Evolutionary conservation across 2,113 vertebrate species (phyloP), one percentile per base, ranked within the genome.

Genomic region (Otis tarda): DNA sequence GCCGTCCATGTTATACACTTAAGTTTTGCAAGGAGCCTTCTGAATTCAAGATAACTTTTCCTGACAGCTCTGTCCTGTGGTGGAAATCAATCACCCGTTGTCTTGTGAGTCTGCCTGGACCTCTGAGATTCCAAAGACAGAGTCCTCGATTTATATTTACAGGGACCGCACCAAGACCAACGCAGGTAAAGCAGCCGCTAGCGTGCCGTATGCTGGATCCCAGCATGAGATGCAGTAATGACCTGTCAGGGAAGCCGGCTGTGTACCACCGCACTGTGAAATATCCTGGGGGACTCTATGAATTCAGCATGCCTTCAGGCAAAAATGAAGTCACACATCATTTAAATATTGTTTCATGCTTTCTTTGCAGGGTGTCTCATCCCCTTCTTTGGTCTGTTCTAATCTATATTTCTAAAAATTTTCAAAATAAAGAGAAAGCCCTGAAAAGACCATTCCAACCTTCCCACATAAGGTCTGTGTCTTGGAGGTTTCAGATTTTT

Each of bases 181-280:
- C 77, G 89, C 87, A 78, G 80, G 76, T 53, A 83, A 43, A 95
- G 93, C 65, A 92, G 77, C 52, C 75, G 70, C 90, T 94, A 77
- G 53, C 15, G 2, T 50, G 86, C 82, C 17, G 21, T 85, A 90
- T 53, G 35, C 80, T 3, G 5, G 87, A 96, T 97, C 98, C 95
- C 98, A 97, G 98, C 97, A 85, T 97, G 98, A 98, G 93, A 93
- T 53, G 90, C 97, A 97, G 97, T 98, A 99, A 99, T 98, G 98
- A 99, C 98, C 98, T 98, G 98, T 98, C 98, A 98, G 97, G 96
- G 97, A 98, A 94, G 97, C 94, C 97, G 97, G 92, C 97, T 91
- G 78, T 87, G 94, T 93, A 94, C 94, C 94, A 86, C 92, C 96
- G 91, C 94, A 96, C 96, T 98, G 97, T 94, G 98, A 98, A 98